Evolutionary conservation across 2,113 vertebrate species (phyloP).

Genomic region (Macquaria ambigua): DNA sequence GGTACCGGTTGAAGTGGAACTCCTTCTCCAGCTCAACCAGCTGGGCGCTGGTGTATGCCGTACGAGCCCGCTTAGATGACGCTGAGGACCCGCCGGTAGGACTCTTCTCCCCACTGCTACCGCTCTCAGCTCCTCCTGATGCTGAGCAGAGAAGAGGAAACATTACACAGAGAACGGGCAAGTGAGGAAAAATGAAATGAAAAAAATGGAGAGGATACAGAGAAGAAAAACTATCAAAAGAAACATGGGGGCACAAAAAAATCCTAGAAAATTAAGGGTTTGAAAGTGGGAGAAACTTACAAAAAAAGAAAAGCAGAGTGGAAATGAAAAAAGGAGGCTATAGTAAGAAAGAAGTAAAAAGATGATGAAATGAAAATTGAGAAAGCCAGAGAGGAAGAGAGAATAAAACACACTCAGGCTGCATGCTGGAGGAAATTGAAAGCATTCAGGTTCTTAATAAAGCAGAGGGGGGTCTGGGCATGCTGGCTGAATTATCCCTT

Average conservation of each 20-base stretch:
- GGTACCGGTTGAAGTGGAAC: constrained; percentile 98
- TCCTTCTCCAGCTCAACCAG: constrained; percentile 90
- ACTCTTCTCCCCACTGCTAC: constrained; percentile 94
- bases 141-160: constrained; percentile 49
- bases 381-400: constrained; percentile 8
- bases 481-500: constrained; percentile 80
- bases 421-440: constrained; percentile 92
- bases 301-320: not conserved
- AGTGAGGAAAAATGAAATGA: not conserved
- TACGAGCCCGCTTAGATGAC: constrained; percentile 97
- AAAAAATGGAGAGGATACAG: not conserved
- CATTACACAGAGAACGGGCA: not conserved
- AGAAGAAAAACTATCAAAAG: not conserved
- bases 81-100: constrained; percentile 90
- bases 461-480: constrained; percentile 82
- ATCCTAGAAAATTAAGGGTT: not conserved
- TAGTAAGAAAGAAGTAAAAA: not conserved
- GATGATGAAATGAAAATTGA: not conserved
- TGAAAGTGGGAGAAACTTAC: not conserved
- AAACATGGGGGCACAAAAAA: not conserved
- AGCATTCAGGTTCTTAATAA: constrained; percentile 93
- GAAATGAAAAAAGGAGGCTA: not conserved
- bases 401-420: constrained; percentile 88
- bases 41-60: constrained; percentile 97
- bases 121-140: constrained; percentile 86